Conservation (phyloP, 2,888 invertebrate species). For the Hirtodrosophila trivittata region DNA sequence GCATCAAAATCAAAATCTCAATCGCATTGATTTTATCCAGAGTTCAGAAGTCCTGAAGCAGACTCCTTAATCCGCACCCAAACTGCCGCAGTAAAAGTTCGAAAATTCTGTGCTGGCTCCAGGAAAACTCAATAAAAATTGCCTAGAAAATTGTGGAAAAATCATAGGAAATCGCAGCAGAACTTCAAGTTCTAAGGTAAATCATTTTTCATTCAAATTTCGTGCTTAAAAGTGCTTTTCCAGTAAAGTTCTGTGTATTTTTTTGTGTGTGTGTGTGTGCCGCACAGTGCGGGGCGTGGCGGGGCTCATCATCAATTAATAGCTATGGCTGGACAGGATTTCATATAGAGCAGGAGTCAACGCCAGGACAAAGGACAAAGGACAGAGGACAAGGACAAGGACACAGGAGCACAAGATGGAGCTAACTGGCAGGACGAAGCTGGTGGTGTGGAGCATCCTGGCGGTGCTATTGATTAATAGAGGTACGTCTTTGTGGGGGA, state of each 20-base stretch:
- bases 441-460: constrained; percentile 60
- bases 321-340: constrained; percentile 43
- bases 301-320: constrained; percentile 8
- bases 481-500: constrained; percentile 64
- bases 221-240: too few relatives aligned
- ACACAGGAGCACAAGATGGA: constrained; percentile 48
- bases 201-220: constrained; percentile 7
- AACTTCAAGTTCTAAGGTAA: constrained; percentile 40
- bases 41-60: constrained; percentile 55
- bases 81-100: constrained; percentile 60
- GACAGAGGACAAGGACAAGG: constrained; percentile 5
- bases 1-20: constrained; percentile 51
- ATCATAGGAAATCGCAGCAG: constrained; percentile 8
- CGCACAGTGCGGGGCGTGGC: constrained; percentile 27
- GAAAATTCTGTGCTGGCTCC: constrained; percentile 33
- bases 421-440: constrained; percentile 29
- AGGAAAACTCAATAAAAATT: constrained; percentile 30
- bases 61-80: constrained; percentile 77
- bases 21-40: constrained; percentile 76
- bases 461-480: constrained; percentile 60
- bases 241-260: background rate
- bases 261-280: background rate
- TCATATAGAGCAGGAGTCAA: constrained; percentile 16
- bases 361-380: background rate
- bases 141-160: constrained; percentile 35